These are phyloP conservation scores for Sicus ferrugineus DNA, from an alignment of 2,888 invertebrate genomes.

Conservation along the genomic window DNA sequence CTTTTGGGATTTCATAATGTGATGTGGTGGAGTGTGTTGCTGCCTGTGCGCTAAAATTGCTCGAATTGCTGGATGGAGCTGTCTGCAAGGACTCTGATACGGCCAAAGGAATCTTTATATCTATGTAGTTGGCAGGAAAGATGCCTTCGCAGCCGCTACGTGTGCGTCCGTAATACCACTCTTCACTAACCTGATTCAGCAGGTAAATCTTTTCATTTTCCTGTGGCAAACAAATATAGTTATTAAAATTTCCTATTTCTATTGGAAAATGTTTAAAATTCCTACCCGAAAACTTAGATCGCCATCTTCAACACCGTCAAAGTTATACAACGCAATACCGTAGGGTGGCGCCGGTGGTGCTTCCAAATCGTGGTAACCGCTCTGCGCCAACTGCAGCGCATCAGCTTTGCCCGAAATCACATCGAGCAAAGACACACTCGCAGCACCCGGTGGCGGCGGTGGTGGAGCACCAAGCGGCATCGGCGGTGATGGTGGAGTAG, in stretches of 20 bases:
- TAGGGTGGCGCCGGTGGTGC: conserved; percentile 57
- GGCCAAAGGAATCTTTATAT: conserved; percentile 74
- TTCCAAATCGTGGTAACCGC: conserved; percentile 41
- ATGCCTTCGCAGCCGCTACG: conserved; percentile 76
- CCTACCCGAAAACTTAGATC: conserved; percentile 83
- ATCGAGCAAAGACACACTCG: conserved; percentile 58
- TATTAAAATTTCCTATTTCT: neutral
- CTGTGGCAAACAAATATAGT: conserved; percentile 64
- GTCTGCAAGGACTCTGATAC: conserved; percentile 32
- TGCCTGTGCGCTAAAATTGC: conserved; percentile 22
- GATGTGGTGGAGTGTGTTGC: conserved; percentile 36
- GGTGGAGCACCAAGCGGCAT: conserved; percentile 84
- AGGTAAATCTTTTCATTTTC: conserved; percentile 77
- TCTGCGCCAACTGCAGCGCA: conserved; percentile 51
- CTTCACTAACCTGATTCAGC: conserved; percentile 74
- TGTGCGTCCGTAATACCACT: conserved; percentile 81
- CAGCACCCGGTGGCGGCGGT: conserved; percentile 77
- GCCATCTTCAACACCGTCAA: conserved; percentile 75
- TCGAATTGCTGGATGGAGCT: conserved; percentile 31
- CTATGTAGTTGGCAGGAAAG: conserved; percentile 83
- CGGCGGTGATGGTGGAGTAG: conserved; percentile 71
- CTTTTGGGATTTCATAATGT: conserved; percentile 53
- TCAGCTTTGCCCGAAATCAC: conserved; percentile 58
- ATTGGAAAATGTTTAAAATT: conserved; percentile 40
- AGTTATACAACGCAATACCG: conserved; percentile 82